These are phyloP conservation scores for Nymphalis c-album DNA, from an alignment of 2,888 invertebrate genomes.

Conservation along the genomic window DNA sequence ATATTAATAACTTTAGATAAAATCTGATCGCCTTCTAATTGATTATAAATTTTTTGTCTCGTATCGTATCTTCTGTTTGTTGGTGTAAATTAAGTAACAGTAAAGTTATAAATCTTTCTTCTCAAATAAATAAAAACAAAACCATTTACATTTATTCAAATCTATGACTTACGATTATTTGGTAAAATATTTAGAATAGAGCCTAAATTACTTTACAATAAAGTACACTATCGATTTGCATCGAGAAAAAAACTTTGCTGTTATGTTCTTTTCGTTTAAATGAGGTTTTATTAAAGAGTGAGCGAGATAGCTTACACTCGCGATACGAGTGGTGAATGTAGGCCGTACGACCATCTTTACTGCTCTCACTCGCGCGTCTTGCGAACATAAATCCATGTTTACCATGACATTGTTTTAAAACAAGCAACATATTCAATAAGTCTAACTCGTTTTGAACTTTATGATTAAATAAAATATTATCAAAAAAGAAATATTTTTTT, in stretches of 20 bases:
- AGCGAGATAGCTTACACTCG: conserved; percentile 65
- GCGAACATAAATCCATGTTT: conserved; percentile 63
- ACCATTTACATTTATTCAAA: too few species aligned
- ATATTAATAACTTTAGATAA: background rate
- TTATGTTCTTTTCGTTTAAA: conserved; percentile 51
- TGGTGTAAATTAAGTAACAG: background rate
- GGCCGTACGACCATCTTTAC: conserved; percentile 78
- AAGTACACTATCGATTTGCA: conserved; percentile 18
- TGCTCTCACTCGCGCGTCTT: conserved; percentile 72
- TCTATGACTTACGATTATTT: too few species aligned
- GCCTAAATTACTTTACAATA: conserved; percentile 10
- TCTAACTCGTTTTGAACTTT: background rate
- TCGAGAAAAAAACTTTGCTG: conserved; percentile 44
- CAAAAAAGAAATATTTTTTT: too few species aligned
- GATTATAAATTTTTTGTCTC: background rate
- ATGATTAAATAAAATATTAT: too few species aligned
- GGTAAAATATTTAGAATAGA: background rate
- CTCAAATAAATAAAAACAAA: too few species aligned
- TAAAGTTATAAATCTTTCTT: background rate
- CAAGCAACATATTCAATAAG: background rate
- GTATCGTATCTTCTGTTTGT: background rate
- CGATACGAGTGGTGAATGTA: conserved; percentile 77
- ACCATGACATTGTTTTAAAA: conserved; percentile 43
- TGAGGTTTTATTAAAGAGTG: conserved; percentile 44
- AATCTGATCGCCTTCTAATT: background rate